Evolutionary conservation across 2,888 invertebrate genomes (phyloP), one percentile per base, ranked within the genome.

Genomic region (Choristoneura rosaceana): DNA sequence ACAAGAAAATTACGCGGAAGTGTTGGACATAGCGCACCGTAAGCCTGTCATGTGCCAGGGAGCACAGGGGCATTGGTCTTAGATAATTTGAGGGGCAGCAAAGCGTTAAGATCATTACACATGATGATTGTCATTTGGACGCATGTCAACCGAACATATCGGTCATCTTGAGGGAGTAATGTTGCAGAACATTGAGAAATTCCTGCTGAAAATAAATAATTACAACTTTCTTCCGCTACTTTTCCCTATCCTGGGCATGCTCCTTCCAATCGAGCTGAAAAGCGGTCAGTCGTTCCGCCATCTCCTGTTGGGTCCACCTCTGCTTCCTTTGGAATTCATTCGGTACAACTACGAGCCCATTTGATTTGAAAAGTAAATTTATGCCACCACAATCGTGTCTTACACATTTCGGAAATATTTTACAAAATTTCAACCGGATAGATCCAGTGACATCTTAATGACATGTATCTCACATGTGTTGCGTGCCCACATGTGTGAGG

Each of bases 91-190:
- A 88, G 84, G 87, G 82, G 89, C 93, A 93, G 80, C 93, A 91
- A 88, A 91, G 90, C 94, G 93, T 93, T 90, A 88, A 94, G 94
- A 93, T 92, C 91, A 87, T 93, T 93, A 92, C 87, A 82, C 80
- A 81, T 83, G 84, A 85, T 85, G 86, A 83, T 86, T 87, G 89
- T 88, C 90, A 85, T 89, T 89, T 90, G 89, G 88, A 34, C 71
- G 61, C 38, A 50, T 69, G 69, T 69, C 73, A 73, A 69, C 59
- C 50, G 69, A 66, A 63, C 55, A 69, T 73, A 69, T 73, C 73
- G 73, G 73, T 69, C 73, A 73, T 73, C 73, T 73, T 60, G 60
- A 47, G 50, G 12, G 15, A 63, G 64, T 73, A 73, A 67, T 60
- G 73, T 73, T 63, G 73, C 64, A 50, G 68, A 59, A 58, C 50